Evolutionary conservation across 2,888 invertebrate species (phyloP), one percentile per base, ranked within the genome.

Genomic region (Andrena praecox): DNA sequence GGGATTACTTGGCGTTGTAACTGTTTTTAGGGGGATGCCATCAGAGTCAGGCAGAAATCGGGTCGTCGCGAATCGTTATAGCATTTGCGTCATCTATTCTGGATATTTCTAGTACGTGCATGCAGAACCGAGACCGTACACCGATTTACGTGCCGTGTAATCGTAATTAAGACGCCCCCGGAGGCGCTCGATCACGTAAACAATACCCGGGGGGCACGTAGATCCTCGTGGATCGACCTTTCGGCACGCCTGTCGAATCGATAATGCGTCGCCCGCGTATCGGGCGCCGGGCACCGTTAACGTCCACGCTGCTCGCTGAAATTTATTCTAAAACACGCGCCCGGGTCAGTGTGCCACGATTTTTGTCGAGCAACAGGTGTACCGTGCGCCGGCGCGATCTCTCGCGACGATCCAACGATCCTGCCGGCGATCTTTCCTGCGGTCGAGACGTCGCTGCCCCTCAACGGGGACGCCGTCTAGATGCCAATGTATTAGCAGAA

Each of bases 281-380:
- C 75, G 77, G 71, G 78, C 12, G 59, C 60, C 76, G 69, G 87
- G 84, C 89, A 91, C 91, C 92, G 92, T 92, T 92, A 90, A 89
- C 84, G 80, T 72, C 84, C 70, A 73, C 77, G 63, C 52, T 48
- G 80, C 76, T 85, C 86, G 83, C 88, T 87, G 56, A 90, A 91
- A 92, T 91, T 92, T 91, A 93, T 93, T 93, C 92, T 90, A 92
- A 92, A 92, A 90, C 90, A 88, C 88, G 24, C 59, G 7, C 31
- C 82, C 72, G 86, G 93, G 93, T 93, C 90, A 93, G 93, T 93
- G 89, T 92, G 92, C 89, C 93, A 90, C 79, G 82, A 88, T 90
- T 90, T 90, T 91, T 90, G 76, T 87, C 84, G 80, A 83, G 75
- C 82, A 82, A 80, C 82, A 79, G 75, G 76, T 85, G 67, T 78